Conservation (phyloP, 2,797 vertebrate genomes). For the Falco cherrug region DNA sequence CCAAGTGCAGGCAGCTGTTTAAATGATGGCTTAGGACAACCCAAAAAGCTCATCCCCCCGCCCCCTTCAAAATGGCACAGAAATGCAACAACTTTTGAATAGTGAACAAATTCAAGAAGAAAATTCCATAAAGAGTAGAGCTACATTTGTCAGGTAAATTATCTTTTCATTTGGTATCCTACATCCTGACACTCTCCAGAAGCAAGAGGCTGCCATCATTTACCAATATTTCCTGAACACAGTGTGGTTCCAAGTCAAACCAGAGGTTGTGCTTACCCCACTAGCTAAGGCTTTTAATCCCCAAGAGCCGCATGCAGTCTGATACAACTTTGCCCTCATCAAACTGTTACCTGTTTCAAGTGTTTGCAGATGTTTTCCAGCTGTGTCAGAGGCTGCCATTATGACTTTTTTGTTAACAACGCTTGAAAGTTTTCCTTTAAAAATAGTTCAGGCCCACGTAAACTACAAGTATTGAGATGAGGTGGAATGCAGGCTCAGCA, state of each 20-base stretch:
- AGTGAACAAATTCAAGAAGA: background rate
- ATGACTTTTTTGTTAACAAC: constrained; percentile 17
- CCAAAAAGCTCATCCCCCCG: background rate
- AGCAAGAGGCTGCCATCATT: background rate
- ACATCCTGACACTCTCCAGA: background rate
- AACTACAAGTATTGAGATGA: background rate
- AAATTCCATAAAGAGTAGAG: background rate
- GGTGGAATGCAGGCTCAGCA: background rate
- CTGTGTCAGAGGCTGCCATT: background rate
- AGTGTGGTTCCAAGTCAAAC: background rate
- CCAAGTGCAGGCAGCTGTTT: background rate
- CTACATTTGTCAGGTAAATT: background rate
- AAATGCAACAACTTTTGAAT: background rate
- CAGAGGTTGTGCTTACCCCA: background rate
- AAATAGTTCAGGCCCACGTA: background rate
- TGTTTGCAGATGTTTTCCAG: constrained; percentile 59
- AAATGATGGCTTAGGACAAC: background rate
- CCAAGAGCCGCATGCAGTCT: background rate
- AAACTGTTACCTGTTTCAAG: constrained; percentile 52
- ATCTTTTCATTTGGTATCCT: background rate
- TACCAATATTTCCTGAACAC: constrained; percentile 14
- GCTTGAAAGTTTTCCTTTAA: constrained; percentile 37
- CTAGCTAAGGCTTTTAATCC: constrained; percentile 4
- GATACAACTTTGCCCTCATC: constrained; percentile 30
- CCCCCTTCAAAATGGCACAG: background rate